phyloP scores from a whole-genome alignment of 2,113 vertebrate genomes.

The Tragelaphus imberbis region DNA sequence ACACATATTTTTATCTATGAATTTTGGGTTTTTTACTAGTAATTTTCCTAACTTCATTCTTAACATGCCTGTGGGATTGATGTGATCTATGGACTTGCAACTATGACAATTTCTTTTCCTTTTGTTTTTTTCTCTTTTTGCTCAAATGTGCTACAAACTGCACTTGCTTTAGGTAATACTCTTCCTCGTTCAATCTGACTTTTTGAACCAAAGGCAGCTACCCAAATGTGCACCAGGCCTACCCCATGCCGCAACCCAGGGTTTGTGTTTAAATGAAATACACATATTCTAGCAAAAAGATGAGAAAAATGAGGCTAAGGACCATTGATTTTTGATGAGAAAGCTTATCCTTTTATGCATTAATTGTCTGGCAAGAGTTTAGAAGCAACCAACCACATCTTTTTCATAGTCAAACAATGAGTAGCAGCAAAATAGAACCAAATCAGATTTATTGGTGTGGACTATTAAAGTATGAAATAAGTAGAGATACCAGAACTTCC shows the following conservation, averaged over 20 bases:
- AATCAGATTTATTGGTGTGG: neutral
- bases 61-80: neutral
- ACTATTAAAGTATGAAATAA: neutral
- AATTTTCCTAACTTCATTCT: neutral
- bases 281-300: neutral
- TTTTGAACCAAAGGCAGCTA: neutral
- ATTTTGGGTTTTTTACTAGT: neutral
- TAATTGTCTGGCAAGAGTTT: neutral
- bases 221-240: neutral
- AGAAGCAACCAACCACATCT: neutral
- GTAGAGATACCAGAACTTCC: neutral
- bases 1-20: neutral
- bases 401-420: neutral
- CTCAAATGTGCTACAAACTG: neutral
- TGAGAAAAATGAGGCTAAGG: neutral
- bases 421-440: neutral
- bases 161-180: neutral
- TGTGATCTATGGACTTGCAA: neutral
- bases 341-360: neutral
- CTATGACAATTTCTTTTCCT: neutral
- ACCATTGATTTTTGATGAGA: neutral
- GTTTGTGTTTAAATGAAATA: neutral
- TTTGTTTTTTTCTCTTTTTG: neutral
- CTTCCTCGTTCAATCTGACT: neutral
- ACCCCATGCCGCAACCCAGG: neutral